Conservation (phyloP, 2,113 vertebrate species). For the Excalfactoria chinensis region DNA sequence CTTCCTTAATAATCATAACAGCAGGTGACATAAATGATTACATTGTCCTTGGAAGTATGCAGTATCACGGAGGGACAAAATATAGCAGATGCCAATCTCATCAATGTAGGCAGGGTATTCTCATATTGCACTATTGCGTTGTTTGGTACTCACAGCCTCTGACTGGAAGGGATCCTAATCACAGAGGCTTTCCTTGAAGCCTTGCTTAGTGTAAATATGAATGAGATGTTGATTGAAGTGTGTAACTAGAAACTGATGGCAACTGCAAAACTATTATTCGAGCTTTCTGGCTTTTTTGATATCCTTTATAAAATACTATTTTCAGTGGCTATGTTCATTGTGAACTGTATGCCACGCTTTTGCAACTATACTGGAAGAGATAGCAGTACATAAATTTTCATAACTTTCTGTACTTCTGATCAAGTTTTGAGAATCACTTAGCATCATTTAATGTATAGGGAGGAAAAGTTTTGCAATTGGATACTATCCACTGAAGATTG, state of each 20-base stretch:
- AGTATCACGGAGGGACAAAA: not conserved
- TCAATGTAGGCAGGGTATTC: not conserved
- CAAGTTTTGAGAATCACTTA: not conserved
- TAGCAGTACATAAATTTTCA: not conserved
- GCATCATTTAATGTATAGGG: not conserved
- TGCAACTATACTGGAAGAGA: not conserved
- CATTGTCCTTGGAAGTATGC: not conserved
- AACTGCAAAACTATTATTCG: not conserved
- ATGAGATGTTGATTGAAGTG: not conserved
- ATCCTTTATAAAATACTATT: not conserved
- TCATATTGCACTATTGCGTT: accelerated
- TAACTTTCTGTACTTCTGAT: not conserved
- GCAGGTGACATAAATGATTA: not conserved
- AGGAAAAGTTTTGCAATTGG: not conserved
- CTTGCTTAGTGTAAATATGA: not conserved
- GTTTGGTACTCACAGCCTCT: not conserved
- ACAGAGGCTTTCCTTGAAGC: not conserved
- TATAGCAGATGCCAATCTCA: not conserved
- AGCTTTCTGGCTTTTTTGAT: not conserved
- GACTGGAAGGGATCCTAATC: not conserved
- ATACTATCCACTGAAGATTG: not conserved
- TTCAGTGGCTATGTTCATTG: not conserved
- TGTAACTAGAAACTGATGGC: not conserved
- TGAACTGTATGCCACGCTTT: not conserved
- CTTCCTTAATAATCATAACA: not conserved